Percentiles rank a stretch among this genome's conserved stretches.
These are phyloP conservation scores for Pedicia rivosa DNA, from an alignment of 2,888 invertebrate species.

Conservation along the genomic window DNA sequence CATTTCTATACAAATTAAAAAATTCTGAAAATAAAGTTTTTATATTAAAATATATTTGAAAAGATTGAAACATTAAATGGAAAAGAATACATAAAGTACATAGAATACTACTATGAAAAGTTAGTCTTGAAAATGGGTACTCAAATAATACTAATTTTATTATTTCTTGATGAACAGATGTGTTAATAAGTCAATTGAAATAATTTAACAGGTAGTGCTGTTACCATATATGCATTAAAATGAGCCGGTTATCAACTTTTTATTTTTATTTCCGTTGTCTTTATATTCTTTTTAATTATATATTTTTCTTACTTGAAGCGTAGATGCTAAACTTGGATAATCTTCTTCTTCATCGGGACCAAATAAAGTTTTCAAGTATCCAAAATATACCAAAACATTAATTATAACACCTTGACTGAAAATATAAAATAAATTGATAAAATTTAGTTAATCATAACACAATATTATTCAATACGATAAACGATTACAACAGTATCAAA, in stretches of 20 bases:
- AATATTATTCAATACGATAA: too few species aligned
- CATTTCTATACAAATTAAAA: slow-evolving; percentile 96
- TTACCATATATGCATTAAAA: too few species aligned
- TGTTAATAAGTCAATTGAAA: too few species aligned
- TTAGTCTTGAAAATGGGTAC: not conserved
- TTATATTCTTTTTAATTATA: too few species aligned
- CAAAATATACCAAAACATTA: slow-evolving; percentile 68
- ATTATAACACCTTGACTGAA: slow-evolving; percentile 84
- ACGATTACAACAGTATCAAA: too few species aligned
- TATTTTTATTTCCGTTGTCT: too few species aligned
- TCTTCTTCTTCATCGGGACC: slow-evolving; percentile 47
- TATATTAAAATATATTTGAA: slow-evolving; percentile 2
- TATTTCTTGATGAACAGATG: too few species aligned
- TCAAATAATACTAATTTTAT: not conserved
- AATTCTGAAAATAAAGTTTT: slow-evolving; percentile 49
- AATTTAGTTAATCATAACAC: slow-evolving; percentile 1
- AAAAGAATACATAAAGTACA: too few species aligned
- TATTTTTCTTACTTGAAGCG: slow-evolving; percentile 48
- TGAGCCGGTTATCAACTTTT: too few species aligned
- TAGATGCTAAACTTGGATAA: slow-evolving; percentile 60
- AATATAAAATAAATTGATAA: slow-evolving; percentile 16
- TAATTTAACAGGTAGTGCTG: too few species aligned
- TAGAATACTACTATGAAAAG: not conserved
- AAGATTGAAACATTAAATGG: not conserved
- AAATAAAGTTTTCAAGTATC: slow-evolving; percentile 62